Evolutionary conservation across 2,888 invertebrate genomes (phyloP).

Genomic region (Hirtodrosophila duncani): DNA sequence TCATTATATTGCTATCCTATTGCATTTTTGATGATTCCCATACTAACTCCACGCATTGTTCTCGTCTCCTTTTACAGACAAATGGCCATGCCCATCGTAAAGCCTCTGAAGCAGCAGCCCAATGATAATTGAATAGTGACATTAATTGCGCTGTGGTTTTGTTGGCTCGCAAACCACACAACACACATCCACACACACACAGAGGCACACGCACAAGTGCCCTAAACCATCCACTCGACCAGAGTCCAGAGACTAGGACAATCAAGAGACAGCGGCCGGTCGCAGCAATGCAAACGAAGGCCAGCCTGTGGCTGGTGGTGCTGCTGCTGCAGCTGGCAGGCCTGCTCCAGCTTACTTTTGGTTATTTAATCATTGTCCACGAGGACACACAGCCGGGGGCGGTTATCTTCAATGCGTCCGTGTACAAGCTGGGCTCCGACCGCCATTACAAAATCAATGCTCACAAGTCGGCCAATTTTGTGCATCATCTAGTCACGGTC

Average conservation of each 20-base stretch:
- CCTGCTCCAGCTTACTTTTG: slow-evolving; percentile 47
- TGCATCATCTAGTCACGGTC: slow-evolving; percentile 87
- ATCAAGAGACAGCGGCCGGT: slow-evolving; percentile 11
- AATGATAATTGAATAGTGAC: slow-evolving; percentile 62
- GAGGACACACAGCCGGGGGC: slow-evolving; percentile 83
- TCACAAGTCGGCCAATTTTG: slow-evolving; percentile 90
- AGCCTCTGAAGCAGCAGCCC: slow-evolving; percentile 31
- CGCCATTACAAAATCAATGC: slow-evolving; percentile 88
- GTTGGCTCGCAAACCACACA: slow-evolving; percentile 31
- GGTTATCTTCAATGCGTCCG: slow-evolving; percentile 87
- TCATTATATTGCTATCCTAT: too few species aligned
- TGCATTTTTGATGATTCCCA: background rate
- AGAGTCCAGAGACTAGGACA: slow-evolving; percentile 17
- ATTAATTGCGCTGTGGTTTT: slow-evolving; percentile 58
- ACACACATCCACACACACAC: slow-evolving; percentile 18
- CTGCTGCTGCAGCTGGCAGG: slow-evolving; percentile 33
- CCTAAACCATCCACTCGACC: too few species aligned
- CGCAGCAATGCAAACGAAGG: slow-evolving; percentile 45
- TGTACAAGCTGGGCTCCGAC: slow-evolving; percentile 88
- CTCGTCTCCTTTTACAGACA: slow-evolving; percentile 22
- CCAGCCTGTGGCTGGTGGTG: slow-evolving; percentile 23
- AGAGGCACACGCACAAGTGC: slow-evolving; percentile 4
- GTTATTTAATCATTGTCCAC: slow-evolving; percentile 82
- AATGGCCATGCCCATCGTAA: slow-evolving; percentile 15
- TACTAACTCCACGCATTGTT: background rate